Evolutionary conservation across 2,113 vertebrate genomes (phyloP), one percentile per base, ranked within the genome.

Genomic region (Anser brachyrhynchus): DNA sequence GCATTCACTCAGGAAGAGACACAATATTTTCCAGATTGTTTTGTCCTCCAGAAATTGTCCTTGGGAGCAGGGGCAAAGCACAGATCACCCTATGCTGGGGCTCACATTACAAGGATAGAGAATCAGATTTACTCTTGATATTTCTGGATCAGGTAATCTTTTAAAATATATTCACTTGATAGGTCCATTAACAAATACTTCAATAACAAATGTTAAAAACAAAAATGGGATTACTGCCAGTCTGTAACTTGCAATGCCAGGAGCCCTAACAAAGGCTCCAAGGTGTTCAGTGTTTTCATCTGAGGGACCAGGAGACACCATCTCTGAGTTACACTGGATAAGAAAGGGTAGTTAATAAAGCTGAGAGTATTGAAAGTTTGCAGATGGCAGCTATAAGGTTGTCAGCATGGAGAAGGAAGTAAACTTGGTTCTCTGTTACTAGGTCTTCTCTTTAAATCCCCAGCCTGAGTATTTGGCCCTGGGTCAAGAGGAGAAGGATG

Each of bases 41-140:
- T 80, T 49, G 25, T 74, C 10, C 17, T 54, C 9, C 41, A 77
- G 19, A 70, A 83, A 33, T 16, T 81, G 6, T 23, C 8, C 6
- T 26, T 4, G 7, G 16, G 22, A 76, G 11, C 1, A 0, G 5
- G 12, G 8, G 2, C 7, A 73, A 13, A 65, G 25, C 13, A 35
- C 29, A 52, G 5, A 55, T 80, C 25, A 46, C 22, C 3, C 51
- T 10, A 5, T 66, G 8, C 4, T 80, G 55, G 22, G 51, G 3
- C 13, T 80, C 33, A 57, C 5, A 28, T 59, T 58, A 28, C 10
- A 55, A 13, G 11, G 31, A 14, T 70, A 43, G 39, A 71, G 21
- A 51, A 69, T 51, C 37, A 55, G 18, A 51, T 71, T 75, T 72
- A 58, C 2, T 33, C 18, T 49, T 87, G 43, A 18, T 21, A 76